phyloP scores from a whole-genome alignment of 2,888 invertebrate genomes.

The Listrodromus nycthemerus region DNA sequence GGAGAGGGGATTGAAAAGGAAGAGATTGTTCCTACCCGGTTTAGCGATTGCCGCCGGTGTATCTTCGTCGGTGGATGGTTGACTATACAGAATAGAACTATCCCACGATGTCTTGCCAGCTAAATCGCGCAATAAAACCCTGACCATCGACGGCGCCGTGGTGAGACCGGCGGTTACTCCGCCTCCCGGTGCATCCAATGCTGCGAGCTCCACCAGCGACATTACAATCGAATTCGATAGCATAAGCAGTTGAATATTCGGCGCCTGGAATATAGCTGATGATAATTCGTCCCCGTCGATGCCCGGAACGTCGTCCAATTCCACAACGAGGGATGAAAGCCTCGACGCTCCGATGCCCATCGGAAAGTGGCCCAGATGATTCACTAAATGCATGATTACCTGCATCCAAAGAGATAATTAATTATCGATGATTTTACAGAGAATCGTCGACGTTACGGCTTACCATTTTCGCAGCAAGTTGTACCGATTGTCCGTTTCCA shows the following conservation, averaged over 20 bases:
- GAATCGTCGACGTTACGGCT: conserved; percentile 47
- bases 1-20: too few species aligned
- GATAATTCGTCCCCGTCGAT: conserved; percentile 91
- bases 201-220: conserved; percentile 95
- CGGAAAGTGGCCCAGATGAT: conserved; percentile 97
- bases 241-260: conserved; percentile 94
- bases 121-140: conserved; percentile 94
- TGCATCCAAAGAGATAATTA: conserved; percentile 74
- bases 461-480: conserved; percentile 87
- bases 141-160: conserved; percentile 86
- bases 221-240: conserved; percentile 93
- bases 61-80: conserved; percentile 85
- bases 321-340: conserved; percentile 95
- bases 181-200: conserved; percentile 92
- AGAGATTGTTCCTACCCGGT: conserved; percentile 69
- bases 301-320: conserved; percentile 94
- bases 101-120: conserved; percentile 99
- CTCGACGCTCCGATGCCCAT: conserved; percentile 95
- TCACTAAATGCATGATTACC: conserved; percentile 94
- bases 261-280: conserved; percentile 92
- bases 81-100: conserved; percentile 94
- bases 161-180: conserved; percentile 87
- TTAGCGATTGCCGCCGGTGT: conserved; percentile 72
- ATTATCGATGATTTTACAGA: conserved; percentile 1
- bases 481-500: conserved; percentile 85